A percentile compares a stretch with the other conserved stretches of the same genome.
Evolutionary conservation across 2,797 vertebrate species (phyloP).

Genomic region (Corythornis leucogaster): DNA sequence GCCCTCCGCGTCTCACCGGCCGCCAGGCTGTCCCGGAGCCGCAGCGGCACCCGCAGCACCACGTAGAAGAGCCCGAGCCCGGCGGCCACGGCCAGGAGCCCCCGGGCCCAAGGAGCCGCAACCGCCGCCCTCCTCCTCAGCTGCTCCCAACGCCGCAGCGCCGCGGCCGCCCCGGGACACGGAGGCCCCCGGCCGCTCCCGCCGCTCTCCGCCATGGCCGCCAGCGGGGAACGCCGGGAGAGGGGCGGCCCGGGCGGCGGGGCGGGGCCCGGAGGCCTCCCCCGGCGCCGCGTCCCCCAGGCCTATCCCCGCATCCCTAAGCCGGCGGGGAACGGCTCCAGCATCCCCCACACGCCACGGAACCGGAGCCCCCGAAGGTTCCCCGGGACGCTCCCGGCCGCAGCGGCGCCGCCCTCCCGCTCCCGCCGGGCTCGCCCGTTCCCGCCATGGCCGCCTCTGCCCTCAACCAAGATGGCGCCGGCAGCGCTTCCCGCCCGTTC

Average conservation of each 20-base stretch:
- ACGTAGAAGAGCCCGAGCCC: conserved; percentile 89
- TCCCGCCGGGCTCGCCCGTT: neutral
- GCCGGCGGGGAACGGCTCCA: no score
- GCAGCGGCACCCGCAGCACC: conserved; percentile 88
- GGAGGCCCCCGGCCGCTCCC: conserved; percentile 72
- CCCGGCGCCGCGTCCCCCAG: no score
- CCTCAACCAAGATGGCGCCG: neutral
- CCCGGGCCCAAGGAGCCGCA: conserved; percentile 88
- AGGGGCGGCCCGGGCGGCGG: neutral
- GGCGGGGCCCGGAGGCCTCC: neutral
- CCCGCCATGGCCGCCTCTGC: neutral
- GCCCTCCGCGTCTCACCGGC: conserved; percentile 84
- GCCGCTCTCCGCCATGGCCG: conserved; percentile 89
- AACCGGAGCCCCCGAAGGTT: fast-evolving
- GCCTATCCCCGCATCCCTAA: neutral
- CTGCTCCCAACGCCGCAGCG: conserved; percentile 75
- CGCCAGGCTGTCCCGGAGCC: conserved; percentile 90
- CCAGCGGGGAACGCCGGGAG: conserved; percentile 30
- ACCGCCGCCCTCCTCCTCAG: conserved; percentile 87
- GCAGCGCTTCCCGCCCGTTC: neutral
- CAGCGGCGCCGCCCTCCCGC: neutral
- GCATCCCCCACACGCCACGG: no score
- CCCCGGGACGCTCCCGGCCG: no score
- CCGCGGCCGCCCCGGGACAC: neutral
- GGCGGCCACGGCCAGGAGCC: conserved; percentile 83